A percentile compares a stretch with the other conserved stretches of the same genome.
These are phyloP conservation scores for Sylvia atricapilla DNA, from an alignment of 2,113 vertebrate genomes.

Conservation along the genomic window DNA sequence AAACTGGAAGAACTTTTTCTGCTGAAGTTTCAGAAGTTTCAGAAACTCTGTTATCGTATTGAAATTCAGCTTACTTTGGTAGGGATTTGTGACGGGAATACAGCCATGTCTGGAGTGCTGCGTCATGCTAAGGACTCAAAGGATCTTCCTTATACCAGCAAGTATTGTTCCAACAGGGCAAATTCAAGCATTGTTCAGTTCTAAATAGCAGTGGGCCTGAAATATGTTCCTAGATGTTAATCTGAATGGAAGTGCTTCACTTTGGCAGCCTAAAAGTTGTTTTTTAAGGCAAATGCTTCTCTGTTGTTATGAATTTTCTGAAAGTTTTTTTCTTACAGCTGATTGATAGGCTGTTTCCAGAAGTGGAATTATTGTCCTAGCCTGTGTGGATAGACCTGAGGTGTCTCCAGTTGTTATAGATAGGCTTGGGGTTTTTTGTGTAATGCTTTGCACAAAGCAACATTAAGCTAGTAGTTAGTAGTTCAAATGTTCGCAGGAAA, in stretches of 20 bases:
- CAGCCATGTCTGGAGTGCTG: neutral
- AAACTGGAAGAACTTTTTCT: neutral
- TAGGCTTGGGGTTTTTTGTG: neutral
- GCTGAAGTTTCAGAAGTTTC: neutral
- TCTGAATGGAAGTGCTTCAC: neutral
- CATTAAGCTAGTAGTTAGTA: accelerated
- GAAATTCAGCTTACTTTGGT: neutral
- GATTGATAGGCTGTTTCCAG: neutral
- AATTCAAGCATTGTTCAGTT: neutral
- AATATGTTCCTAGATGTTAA: neutral
- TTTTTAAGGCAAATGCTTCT: neutral
- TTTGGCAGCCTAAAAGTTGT: neutral
- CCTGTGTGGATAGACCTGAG: neutral
- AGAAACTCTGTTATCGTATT: neutral
- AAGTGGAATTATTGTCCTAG: neutral
- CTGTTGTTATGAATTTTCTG: neutral
- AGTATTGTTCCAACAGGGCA: neutral
- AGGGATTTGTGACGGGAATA: neutral
- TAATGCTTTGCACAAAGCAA: neutral
- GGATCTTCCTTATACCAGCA: neutral
- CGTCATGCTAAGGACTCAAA: neutral
- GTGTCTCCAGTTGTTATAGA: neutral
- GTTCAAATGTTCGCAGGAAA: neutral
- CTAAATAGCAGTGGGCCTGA: neutral
- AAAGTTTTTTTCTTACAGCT: neutral